Conservation (phyloP, 2,113 vertebrate genomes). For the Suncus etruscus region DNA sequence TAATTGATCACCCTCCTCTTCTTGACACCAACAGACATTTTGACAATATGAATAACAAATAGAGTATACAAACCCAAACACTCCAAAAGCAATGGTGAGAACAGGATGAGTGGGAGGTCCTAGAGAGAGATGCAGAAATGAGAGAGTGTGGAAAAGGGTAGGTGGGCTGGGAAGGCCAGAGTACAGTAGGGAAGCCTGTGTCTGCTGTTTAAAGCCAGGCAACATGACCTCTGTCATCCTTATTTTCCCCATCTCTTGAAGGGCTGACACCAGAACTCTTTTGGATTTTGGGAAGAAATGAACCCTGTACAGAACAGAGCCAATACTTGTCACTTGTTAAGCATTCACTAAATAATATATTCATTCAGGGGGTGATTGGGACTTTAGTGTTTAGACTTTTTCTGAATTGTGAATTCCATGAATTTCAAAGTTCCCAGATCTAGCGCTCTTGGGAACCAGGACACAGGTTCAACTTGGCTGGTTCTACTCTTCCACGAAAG, state of each 20-base stretch:
- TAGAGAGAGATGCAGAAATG: background rate
- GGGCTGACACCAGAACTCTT: background rate
- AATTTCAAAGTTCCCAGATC: background rate
- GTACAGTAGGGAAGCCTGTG: background rate
- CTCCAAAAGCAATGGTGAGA: background rate
- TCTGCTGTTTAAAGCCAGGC: background rate
- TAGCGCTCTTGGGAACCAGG: background rate
- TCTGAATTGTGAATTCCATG: rapidly evolving
- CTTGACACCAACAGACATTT: background rate
- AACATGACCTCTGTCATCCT: background rate
- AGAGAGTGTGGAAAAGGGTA: rapidly evolving
- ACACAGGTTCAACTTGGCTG: background rate
- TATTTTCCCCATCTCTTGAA: background rate
- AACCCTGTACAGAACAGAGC: rapidly evolving
- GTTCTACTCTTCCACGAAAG: background rate
- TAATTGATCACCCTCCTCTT: background rate
- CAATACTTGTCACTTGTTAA: background rate
- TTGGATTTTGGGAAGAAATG: background rate
- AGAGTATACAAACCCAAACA: background rate
- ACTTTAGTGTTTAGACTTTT: rapidly evolving
- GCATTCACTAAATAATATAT: rapidly evolving
- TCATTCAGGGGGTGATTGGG: rapidly evolving
- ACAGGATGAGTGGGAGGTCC: no score
- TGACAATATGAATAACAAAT: background rate
- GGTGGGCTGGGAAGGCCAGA: background rate